Base-by-base conservation (phyloP, 2,888 invertebrate species). In the Heliconius hortense region DNA sequence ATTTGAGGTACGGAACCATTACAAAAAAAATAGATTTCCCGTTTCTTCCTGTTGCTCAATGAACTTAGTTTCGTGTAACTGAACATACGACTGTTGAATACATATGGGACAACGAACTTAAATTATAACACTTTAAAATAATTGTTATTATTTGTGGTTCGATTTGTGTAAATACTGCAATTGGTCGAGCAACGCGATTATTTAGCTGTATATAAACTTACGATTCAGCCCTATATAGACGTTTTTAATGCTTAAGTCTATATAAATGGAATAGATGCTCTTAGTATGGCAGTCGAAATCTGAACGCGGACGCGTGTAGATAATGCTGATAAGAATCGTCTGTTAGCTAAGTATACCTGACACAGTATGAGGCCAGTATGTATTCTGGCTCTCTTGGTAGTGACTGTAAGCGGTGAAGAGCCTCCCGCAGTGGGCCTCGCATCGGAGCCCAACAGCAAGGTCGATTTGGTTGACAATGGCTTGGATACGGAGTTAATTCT, bases 251-350 rank as follows among this genome's bases (percentile, higher is more conserved):
- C 73, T 21, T 75, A 71, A 28, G 64, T 72, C 86, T 89, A 85
- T 93, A 92, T 93, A 93, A 91, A 90, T 88, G 88, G 88, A 88
- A 86, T 88, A 87, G 86, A 89, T 87, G 82, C 89, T 88, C 84
- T 80, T 85, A 78, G 85, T 82, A 80, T 84, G 87, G 89, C 92
- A 93, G 93, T 93, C 89, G 90, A 90, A 89, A 91, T 85, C 88
- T 82, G 85, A 84, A 83, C 89, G 91, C 88, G 89, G 86, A 81
- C 90, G 91, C 88, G 92, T 85, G 86, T 84, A 84, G 82, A 81
- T 82, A 81, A 82, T 81, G 82, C 80, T 79, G 82, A 79, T 77
- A 79, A 77, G 59, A 71, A 64, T 72, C 66, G 24, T 73, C 76
- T 62, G 60, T 60, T 72, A 77, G 66, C 56, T 72, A 71, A 70